These are phyloP conservation scores for Pipistrellus pygmaeus DNA, from an alignment of 2,797 vertebrate genomes.

Conservation along the genomic window DNA sequence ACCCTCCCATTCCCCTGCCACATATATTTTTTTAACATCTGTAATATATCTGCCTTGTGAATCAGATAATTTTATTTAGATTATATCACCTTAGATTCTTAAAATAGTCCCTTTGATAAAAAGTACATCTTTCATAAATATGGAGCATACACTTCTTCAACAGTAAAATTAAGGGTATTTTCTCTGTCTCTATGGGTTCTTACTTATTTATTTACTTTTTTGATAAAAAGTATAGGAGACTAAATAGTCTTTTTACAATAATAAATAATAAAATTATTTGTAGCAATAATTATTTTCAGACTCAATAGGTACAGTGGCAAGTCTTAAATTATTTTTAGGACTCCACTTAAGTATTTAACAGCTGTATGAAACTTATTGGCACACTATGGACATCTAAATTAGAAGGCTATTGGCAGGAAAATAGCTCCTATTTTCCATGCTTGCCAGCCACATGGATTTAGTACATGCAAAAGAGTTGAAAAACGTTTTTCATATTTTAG, in stretches of 20 bases:
- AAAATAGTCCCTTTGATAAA: neutral
- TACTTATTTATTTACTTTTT: neutral
- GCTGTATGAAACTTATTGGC: neutral
- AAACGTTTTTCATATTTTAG: neutral
- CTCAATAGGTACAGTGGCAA: neutral
- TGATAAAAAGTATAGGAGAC: neutral
- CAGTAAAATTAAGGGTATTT: neutral
- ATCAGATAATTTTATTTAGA: neutral
- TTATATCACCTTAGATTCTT: neutral
- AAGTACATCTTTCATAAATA: neutral
- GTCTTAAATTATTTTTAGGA: slow-evolving; percentile 34
- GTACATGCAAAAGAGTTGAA: slow-evolving; percentile 46
- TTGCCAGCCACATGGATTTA: neutral
- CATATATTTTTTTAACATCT: neutral
- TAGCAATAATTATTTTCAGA: slow-evolving; percentile 49
- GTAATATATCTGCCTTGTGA: neutral
- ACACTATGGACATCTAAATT: neutral
- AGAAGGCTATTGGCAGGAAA: slow-evolving; percentile 39
- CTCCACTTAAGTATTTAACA: slow-evolving; percentile 67
- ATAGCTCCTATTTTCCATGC: slow-evolving; percentile 10
- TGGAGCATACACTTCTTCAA: neutral
- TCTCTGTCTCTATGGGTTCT: neutral
- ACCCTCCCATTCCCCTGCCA: too few relatives aligned
- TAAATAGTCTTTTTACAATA: neutral
- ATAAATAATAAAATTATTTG: neutral